Evolutionary conservation across 2,888 invertebrate genomes (phyloP).

Genomic region (Xestia xanthographa): DNA sequence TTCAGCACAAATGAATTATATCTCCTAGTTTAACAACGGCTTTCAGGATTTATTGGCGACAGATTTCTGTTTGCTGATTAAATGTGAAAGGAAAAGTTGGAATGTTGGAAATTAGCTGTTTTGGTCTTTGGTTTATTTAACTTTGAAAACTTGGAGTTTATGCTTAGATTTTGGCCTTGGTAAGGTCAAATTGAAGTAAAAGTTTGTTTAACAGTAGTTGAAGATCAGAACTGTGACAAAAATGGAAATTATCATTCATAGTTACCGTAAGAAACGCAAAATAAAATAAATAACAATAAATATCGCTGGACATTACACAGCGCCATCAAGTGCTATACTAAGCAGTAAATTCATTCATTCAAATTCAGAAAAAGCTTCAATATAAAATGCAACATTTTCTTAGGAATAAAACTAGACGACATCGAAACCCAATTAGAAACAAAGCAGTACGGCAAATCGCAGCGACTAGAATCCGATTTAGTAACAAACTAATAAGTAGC

Average conservation of each 20-base stretch:
- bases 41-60: conserved; percentile 53
- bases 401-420: not conserved
- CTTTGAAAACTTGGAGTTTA: not conserved
- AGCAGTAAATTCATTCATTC: not conserved
- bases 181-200: too few species aligned
- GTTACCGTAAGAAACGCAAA: not conserved
- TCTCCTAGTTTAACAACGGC: conserved; percentile 60
- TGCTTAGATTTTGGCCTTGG: not conserved
- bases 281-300: too few species aligned
- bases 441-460: conserved; percentile 27
- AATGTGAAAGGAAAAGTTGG: conserved; percentile 21
- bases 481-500: conserved; percentile 61
- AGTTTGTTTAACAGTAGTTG: not conserved
- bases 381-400: too few species aligned
- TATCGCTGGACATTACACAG: too few species aligned
- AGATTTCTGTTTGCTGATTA: conserved; percentile 51
- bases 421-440: not conserved
- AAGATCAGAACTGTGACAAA: too few species aligned
- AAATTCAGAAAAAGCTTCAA: not conserved
- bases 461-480: conserved; percentile 34
- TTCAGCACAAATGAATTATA: conserved; percentile 81
- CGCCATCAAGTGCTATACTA: too few species aligned
- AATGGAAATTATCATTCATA: too few species aligned
- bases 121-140: not conserved
- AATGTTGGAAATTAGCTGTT: conserved; percentile 22